phyloP scores from a whole-genome alignment of 2,888 invertebrate species.

The Diaprepes abbreviatus region DNA sequence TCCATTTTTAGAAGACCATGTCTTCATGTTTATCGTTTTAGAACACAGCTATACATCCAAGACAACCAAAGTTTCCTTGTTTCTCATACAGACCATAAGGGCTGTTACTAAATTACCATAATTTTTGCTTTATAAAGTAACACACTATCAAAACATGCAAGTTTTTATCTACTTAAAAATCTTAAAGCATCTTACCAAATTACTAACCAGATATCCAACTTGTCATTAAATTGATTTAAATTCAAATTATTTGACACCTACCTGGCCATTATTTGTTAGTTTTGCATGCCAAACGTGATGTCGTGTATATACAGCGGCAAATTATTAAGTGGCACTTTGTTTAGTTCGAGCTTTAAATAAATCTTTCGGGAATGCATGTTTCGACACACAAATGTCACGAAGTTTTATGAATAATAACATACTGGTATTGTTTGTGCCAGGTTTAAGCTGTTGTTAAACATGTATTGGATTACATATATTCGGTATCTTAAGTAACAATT shows the following conservation, averaged over 20 bases:
- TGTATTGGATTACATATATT: conserved; percentile 6
- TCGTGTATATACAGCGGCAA: conserved; percentile 40
- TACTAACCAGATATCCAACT: conserved; percentile 1
- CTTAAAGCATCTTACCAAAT: neutral
- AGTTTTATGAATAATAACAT: conserved; percentile 32
- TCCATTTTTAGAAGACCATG: no score
- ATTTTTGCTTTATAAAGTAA: neutral
- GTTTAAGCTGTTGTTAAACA: conserved; percentile 4
- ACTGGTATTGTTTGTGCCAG: conserved; percentile 6
- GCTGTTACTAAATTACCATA: neutral
- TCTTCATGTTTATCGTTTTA: no score
- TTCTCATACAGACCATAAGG: no score
- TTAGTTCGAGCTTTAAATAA: conserved; percentile 34
- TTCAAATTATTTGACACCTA: conserved; percentile 36
- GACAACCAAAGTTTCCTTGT: no score
- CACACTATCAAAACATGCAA: conserved; percentile 2
- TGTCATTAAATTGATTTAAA: conserved; percentile 19
- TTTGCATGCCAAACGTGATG: conserved; percentile 36
- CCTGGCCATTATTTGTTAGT: conserved; percentile 32
- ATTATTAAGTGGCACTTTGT: conserved; percentile 43
- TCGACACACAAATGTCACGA: conserved; percentile 36
- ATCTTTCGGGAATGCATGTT: conserved; percentile 36
- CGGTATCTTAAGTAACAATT: neutral
- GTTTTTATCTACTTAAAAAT: conserved; percentile 6
- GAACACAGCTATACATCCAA: no score